phyloP scores from a whole-genome alignment of 2,113 vertebrate species.

The Deroptyus accipitrinus region DNA sequence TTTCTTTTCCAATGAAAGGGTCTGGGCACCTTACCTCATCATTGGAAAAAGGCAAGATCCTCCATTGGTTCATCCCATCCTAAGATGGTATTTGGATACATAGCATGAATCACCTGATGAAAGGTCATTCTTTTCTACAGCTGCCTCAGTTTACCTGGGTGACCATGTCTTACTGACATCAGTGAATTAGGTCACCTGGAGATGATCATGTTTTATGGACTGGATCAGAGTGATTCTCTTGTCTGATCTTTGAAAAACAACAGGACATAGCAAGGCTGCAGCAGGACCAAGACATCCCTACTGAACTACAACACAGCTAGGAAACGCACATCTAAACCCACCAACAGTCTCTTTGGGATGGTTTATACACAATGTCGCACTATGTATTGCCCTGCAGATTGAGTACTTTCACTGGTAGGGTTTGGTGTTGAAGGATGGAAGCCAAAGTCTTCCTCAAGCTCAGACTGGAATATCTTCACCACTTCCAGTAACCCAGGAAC shows the following conservation, averaged over 20 bases:
- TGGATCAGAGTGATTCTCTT: neutral
- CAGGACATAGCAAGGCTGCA: neutral
- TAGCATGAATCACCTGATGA: neutral
- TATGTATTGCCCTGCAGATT: neutral
- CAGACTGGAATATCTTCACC: neutral
- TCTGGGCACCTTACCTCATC: neutral
- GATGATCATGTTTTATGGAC: neutral
- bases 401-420: neutral
- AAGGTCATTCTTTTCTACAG: neutral
- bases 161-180: neutral
- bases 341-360: neutral
- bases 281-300: neutral
- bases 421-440: neutral
- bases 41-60: neutral
- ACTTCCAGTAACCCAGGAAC: neutral
- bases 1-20: neutral
- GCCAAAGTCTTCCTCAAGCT: neutral
- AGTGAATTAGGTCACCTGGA: neutral
- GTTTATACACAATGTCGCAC: neutral
- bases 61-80: neutral
- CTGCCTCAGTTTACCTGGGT: neutral
- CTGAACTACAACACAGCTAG: neutral
- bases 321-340: neutral
- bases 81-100: neutral
- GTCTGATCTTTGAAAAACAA: neutral